Conservation (phyloP, 2,113 vertebrate genomes). For the Ellobius talpinus region DNA sequence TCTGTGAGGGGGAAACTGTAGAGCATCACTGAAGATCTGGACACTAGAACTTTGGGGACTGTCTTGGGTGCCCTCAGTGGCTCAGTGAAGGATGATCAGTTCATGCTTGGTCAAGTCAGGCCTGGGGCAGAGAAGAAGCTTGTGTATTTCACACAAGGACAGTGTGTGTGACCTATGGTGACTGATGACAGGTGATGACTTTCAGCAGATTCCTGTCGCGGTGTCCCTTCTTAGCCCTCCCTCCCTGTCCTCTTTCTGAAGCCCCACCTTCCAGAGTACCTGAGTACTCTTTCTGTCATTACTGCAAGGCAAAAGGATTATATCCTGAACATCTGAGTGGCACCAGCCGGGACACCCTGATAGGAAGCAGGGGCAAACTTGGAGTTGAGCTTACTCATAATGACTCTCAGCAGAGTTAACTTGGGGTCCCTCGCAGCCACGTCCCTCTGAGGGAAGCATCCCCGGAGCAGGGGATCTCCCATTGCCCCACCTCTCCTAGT, state of each 20-base stretch:
- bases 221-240: not conserved
- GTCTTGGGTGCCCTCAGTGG: rapidly evolving
- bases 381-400: too few species aligned
- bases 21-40: not conserved
- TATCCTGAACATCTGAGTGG: too few species aligned
- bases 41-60: rapidly evolving
- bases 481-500: not conserved
- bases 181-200: rapidly evolving
- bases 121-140: rapidly evolving
- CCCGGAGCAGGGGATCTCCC: not conserved
- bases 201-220: rapidly evolving
- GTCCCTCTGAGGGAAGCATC: not conserved
- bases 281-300: rapidly evolving
- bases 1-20: too few species aligned
- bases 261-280: not conserved
- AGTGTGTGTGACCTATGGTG: rapidly evolving
- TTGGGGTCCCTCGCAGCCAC: not conserved
- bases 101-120: rapidly evolving
- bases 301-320: not conserved
- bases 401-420: not conserved
- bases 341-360: not conserved
- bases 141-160: rapidly evolving
- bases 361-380: not conserved
- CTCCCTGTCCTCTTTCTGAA: not conserved
- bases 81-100: rapidly evolving